These are phyloP conservation scores for Pseudococcus viburni DNA, from an alignment of 2,888 invertebrate species.

Conservation along the genomic window DNA sequence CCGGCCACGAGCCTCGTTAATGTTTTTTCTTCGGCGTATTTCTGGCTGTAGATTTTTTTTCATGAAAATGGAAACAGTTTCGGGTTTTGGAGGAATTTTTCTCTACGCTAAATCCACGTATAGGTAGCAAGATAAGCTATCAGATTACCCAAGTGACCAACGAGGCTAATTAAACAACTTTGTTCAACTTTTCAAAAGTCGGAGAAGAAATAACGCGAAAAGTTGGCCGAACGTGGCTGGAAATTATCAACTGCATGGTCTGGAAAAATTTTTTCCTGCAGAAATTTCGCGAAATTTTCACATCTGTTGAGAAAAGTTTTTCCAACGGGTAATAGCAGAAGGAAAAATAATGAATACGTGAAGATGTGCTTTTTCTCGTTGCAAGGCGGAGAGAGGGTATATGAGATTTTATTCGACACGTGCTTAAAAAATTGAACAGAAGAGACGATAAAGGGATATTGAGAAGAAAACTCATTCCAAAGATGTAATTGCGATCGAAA, in stretches of 20 bases:
- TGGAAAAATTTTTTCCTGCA: background rate
- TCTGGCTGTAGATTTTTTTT: background rate
- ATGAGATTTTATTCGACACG: too few relatives aligned
- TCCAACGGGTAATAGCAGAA: background rate
- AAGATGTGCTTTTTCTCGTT: too few relatives aligned
- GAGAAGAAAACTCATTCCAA: too few relatives aligned
- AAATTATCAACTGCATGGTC: background rate
- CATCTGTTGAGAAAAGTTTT: background rate
- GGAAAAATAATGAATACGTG: background rate
- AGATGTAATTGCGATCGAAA: too few relatives aligned
- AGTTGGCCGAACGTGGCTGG: background rate
- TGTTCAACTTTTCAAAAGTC: background rate
- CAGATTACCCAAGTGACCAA: background rate
- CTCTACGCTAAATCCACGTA: background rate
- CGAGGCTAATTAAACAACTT: slow-evolving; percentile 14
- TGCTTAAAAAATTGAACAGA: too few relatives aligned
- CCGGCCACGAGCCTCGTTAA: background rate
- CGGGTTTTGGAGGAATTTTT: background rate
- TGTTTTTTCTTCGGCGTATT: background rate
- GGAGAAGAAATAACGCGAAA: background rate
- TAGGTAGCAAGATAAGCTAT: background rate
- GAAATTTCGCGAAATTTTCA: background rate
- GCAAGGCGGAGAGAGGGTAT: too few relatives aligned
- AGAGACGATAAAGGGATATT: too few relatives aligned
- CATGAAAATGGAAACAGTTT: background rate